Conservation (phyloP, 2,888 invertebrate species). For the Mythimna impura region DNA sequence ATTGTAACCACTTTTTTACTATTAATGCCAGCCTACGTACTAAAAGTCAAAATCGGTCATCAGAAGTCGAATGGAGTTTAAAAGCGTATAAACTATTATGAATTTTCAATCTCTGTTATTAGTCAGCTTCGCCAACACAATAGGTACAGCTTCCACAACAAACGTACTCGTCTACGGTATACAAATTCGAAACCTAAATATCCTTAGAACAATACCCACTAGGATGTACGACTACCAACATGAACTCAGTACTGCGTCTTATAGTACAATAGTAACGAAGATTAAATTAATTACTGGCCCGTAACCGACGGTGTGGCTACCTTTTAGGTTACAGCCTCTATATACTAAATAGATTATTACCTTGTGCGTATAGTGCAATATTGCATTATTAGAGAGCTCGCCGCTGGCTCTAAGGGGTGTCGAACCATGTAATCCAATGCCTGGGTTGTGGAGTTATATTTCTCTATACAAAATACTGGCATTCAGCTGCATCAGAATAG, state of each 20-base stretch:
- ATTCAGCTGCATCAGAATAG: too few species aligned
- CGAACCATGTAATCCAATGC: too few species aligned
- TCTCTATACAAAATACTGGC: too few species aligned
- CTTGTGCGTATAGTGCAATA: constrained; percentile 8
- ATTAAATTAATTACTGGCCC: constrained; percentile 40
- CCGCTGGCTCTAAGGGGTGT: too few species aligned
- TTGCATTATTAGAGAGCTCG: not conserved
- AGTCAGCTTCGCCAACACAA: not conserved
- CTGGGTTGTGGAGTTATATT: too few species aligned
- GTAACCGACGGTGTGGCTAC: constrained; percentile 25
- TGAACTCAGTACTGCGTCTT: constrained; percentile 6
- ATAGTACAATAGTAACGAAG: constrained; percentile 30
- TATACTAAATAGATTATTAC: constrained; percentile 34
- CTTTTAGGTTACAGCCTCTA: constrained; percentile 2
- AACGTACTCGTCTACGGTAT: not conserved
- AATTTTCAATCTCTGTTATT: not conserved
- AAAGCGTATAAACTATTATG: not conserved
- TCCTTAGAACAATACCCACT: constrained; percentile 11
- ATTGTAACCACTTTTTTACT: too few species aligned
- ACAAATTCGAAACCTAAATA: not conserved
- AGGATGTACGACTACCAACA: not conserved
- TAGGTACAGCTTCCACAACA: not conserved
- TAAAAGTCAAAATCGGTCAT: too few species aligned
- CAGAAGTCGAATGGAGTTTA: too few species aligned
- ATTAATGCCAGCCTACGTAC: too few species aligned